Evolutionary conservation across 2,888 invertebrate species (phyloP), one percentile per base, ranked within the genome.

Genomic region (Lepidochrysops patricia): DNA sequence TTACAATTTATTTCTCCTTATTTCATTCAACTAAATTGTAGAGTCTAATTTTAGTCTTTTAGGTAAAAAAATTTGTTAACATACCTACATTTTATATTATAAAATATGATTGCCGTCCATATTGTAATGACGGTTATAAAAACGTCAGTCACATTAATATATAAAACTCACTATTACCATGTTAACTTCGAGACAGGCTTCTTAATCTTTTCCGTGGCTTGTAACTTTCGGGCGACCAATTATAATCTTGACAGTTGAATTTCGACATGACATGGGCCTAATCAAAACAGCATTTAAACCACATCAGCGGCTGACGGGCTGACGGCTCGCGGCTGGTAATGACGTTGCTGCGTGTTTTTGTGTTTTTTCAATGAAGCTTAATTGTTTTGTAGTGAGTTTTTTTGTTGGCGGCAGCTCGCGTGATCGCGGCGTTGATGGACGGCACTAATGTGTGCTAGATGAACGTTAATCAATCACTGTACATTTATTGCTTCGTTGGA

Each of bases 211-310:
- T 74, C 76, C 71, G 68, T 72, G 76, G 75, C 74, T 77, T 76
- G 80, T 75, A 80, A 73, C 70, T 78, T 82, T 77, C 80, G 75
- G 79, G 79, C 77, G 81, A 86, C 89, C 90, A 90, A 90, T 90
- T 90, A 90, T 80, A 81, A 74, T 85, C 86, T 80, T 88, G 90
- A 90, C 90, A 90, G 90, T 83, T 89, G 82, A 89, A 85, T 88
- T 86, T 82, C 80, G 81, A 89, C 87, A 86, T 88, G 90, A 90
- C 89, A 84, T 85, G 86, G 89, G 90, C 90, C 90, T 90, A 91
- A 91, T 91, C 91, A 89, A 89, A 89, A 89, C 86, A 89, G 80
- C 87, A 82, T 89, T 89, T 87, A 85, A 80, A 79, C 79, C 79
- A 82, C 82, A 82, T 86, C 82, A 85, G 81, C 81, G 80, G n/a